Base-by-base conservation (phyloP, 2,113 vertebrate species). In the Sapayoa aenigma region DNA sequence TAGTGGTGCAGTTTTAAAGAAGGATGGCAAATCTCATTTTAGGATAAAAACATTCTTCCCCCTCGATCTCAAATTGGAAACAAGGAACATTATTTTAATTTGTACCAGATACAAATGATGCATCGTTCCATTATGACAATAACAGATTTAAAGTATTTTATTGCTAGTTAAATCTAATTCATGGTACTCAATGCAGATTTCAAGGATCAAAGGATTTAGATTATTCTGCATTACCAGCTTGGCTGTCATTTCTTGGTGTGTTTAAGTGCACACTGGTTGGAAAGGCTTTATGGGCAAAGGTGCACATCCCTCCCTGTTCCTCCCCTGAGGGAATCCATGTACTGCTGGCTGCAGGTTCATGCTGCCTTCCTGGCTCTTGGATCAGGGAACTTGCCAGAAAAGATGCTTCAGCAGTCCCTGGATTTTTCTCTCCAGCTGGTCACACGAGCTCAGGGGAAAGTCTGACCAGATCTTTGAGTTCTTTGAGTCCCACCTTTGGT, bases 171-270 rank as follows among this genome's bases (percentile, higher is more conserved):
- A 91, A 86, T 87, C 83, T 89, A 81, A 86, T 91, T 86, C 52
- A 68, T 41, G 80, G 83, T 72, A 31, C 47, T 93, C 77, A 59
- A 18, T 71, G 65, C 59, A 90, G 93, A 92, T 95, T 93, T 94
- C 52, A 59, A 39, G 93, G 95, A 86, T 96, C 60, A 89, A 84
- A n/a, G 68, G 94, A 86, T 95, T 96, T 93, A 87, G 90, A 88
- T 94, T 88, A 90, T 58, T 82, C 92, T 90, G 79, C 79, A 80
- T 95, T 94, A 84, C 74, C 59, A 69, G 88, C 76, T 93, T 92
- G 47, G 50, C 86, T 90, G 92, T 93, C 59, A 19, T 88, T 86
- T 86, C 82, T 76, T 25, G 47, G 22, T 60, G 41, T 44, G 66
- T 59, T 74, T 30, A 46, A 91, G 23, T 52, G 62, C 58, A 44